Evolutionary conservation across 2,888 invertebrate species (phyloP).

Genomic region (Hirtodrosophila alboralis): DNA sequence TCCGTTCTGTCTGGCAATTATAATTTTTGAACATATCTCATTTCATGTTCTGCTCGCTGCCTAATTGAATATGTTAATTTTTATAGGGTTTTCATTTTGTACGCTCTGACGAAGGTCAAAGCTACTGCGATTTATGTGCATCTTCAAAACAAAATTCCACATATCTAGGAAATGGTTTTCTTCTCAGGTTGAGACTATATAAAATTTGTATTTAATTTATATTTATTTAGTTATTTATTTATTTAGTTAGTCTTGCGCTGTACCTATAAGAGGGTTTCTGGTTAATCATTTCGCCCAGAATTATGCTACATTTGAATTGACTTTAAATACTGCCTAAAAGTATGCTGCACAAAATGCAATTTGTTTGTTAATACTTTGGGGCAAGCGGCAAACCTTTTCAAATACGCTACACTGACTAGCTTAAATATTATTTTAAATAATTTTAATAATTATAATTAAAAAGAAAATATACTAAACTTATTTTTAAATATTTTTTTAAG

Average conservation of each 20-base stretch:
- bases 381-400: background rate
- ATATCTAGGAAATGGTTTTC: background rate
- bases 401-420: too few species aligned
- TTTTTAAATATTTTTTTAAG: too few species aligned
- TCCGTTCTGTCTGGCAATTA: constrained; percentile 53
- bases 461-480: too few species aligned
- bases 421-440: too few species aligned
- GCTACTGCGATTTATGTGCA: constrained; percentile 25
- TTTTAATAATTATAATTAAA: too few species aligned
- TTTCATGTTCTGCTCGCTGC: constrained; percentile 46
- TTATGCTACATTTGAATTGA: background rate
- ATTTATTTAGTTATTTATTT: background rate
- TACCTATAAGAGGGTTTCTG: too few species aligned
- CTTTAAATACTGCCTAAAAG: constrained; percentile 16
- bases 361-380: rapidly evolving
- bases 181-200: background rate
- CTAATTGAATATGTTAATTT: constrained; percentile 70
- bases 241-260: constrained; percentile 1
- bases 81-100: constrained; percentile 38
- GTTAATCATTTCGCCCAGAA: constrained; percentile 8
- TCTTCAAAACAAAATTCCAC: background rate
- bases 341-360: background rate
- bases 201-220: background rate
- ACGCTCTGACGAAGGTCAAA: constrained; percentile 27
- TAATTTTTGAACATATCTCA: constrained; percentile 56